phyloP scores from a whole-genome alignment of 2,888 invertebrate genomes.

The Nomada flava region DNA sequence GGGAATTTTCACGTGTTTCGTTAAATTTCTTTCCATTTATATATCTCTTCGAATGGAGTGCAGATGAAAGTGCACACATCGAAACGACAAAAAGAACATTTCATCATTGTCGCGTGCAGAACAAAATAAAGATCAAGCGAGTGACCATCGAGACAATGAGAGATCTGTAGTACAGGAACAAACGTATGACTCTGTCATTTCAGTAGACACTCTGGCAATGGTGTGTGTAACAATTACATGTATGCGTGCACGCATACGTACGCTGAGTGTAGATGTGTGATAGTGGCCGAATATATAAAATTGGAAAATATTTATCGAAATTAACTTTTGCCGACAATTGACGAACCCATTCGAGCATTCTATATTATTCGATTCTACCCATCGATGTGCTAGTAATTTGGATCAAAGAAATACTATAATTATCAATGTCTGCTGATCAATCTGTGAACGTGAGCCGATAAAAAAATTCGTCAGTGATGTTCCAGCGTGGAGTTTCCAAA shows the following conservation, averaged over 20 bases:
- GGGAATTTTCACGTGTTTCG: background rate
- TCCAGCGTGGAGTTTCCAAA: background rate
- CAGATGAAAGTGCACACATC: constrained; percentile 45
- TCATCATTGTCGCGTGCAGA: constrained; percentile 55
- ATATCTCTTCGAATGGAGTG: constrained; percentile 19
- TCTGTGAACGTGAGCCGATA: background rate
- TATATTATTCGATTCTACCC: background rate
- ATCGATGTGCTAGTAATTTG: background rate
- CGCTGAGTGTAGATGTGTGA: constrained; percentile 3
- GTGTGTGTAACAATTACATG: constrained; percentile 49
- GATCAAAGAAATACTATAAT: background rate
- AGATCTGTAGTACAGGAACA: constrained; percentile 47
- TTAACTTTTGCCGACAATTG: background rate
- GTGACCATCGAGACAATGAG: constrained; percentile 50
- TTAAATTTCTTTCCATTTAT: background rate
- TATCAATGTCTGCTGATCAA: background rate
- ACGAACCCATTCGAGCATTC: background rate
- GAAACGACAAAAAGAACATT: constrained; percentile 38
- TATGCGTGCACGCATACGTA: constrained; percentile 29
- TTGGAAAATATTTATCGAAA: background rate
- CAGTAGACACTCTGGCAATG: constrained; percentile 64
- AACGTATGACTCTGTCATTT: constrained; percentile 36
- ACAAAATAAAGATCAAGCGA: constrained; percentile 51
- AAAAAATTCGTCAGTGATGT: constrained; percentile 11
- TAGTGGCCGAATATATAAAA: constrained; percentile 31